Conservation (phyloP, 2,113 vertebrate species). For the Corydoras maculifer region DNA sequence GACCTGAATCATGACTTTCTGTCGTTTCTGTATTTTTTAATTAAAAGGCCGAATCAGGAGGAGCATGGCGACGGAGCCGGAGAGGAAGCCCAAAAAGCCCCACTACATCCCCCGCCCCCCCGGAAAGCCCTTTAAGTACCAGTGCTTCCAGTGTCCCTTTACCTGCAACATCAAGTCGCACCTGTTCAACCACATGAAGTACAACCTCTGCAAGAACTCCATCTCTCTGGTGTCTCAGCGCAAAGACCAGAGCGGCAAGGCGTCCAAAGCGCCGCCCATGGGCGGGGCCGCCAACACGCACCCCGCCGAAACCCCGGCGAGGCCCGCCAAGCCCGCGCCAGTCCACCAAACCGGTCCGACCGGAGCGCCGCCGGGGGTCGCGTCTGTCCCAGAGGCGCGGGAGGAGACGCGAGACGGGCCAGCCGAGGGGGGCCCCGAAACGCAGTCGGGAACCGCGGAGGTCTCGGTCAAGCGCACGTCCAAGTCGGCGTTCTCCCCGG, state of each 20-base stretch:
- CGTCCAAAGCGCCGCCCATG: slow-evolving; percentile 21
- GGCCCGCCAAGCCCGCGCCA: slow-evolving; percentile 42
- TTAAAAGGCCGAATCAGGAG: not conserved
- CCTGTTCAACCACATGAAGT: slow-evolving; percentile 99
- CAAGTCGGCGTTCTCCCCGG: slow-evolving; percentile 76
- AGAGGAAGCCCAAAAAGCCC: slow-evolving; percentile 93
- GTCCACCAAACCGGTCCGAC: slow-evolving; percentile 52
- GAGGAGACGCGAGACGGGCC: slow-evolving; percentile 11
- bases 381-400: too few relatives aligned
- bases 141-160: slow-evolving; percentile 98
- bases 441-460: slow-evolving; percentile 21
- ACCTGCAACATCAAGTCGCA: slow-evolving; percentile 98
- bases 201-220: slow-evolving; percentile 94
- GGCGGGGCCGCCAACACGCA: slow-evolving; percentile 30
- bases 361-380: not conserved
- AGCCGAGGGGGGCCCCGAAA: not conserved
- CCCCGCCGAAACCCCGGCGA: slow-evolving; percentile 17
- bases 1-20: too few relatives aligned
- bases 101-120: slow-evolving; percentile 94
- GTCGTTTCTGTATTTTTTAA: not conserved
- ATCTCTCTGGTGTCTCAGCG: slow-evolving; percentile 87
- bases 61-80: slow-evolving; percentile 77
- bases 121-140: slow-evolving; percentile 96
- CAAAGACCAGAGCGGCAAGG: slow-evolving; percentile 61
- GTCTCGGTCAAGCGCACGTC: slow-evolving; percentile 35